Conservation (phyloP, 2,797 vertebrate genomes). For the Pipistrellus kuhlii region DNA sequence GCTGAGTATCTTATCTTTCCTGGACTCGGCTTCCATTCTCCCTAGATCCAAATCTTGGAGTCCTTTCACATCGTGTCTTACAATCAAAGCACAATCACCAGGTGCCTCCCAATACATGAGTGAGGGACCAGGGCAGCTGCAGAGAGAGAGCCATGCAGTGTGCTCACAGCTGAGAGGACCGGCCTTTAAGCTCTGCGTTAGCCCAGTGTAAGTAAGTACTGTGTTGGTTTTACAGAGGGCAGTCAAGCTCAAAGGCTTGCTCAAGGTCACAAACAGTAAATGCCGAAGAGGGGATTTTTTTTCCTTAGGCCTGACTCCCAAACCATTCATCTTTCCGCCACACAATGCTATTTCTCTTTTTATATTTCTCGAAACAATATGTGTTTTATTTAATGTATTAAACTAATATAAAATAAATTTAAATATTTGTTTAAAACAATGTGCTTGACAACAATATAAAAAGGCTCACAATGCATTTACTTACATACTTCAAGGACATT, state of each 20-base stretch:
- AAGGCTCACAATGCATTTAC: constrained; percentile 16
- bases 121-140: not conserved
- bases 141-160: not conserved
- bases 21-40: not conserved
- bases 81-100: not conserved
- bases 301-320: not conserved
- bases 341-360: not conserved
- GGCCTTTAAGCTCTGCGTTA: not conserved
- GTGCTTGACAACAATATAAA: constrained; percentile 37
- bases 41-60: not conserved
- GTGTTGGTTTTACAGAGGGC: not conserved
- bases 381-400: not conserved
- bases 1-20: not conserved
- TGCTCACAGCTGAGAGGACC: not conserved
- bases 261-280: not conserved
- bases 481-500: not conserved
- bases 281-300: not conserved
- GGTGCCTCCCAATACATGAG: not conserved
- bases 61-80: not conserved
- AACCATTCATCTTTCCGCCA: not conserved
- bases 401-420: not conserved
- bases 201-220: too few species aligned
- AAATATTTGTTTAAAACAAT: not conserved
- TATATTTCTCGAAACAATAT: not conserved
- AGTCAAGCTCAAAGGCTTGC: not conserved